Percentiles rank a stretch among this genome's conserved stretches.
Evolutionary conservation across 1,140 invertebrate genomes (phyloP).

Genomic region (Achatina immaculata): DNA sequence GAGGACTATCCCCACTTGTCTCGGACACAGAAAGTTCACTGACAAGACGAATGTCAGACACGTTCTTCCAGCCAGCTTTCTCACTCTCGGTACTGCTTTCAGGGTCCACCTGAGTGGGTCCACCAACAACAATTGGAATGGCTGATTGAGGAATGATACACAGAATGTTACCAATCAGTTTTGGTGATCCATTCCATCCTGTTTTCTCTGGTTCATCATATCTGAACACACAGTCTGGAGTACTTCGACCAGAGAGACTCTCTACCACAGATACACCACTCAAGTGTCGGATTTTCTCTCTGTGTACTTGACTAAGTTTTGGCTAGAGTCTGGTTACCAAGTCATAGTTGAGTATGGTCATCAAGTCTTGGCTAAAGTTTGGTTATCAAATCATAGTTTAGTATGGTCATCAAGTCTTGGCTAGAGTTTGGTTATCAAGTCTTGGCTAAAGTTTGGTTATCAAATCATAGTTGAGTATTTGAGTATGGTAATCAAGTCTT

Average conservation of each 20-base stretch:
- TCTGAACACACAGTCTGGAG: slow-evolving; percentile 4
- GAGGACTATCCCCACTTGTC: neutral
- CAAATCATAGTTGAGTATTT: no score
- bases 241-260: slow-evolving; percentile 20
- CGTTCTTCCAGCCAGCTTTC: neutral
- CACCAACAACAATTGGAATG: neutral
- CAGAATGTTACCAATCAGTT: slow-evolving; percentile 29
- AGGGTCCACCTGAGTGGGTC: neutral
- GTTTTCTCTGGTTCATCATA: neutral
- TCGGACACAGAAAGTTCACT: neutral
- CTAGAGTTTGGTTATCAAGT: no score
- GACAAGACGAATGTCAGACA: neutral
- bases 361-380: no score
- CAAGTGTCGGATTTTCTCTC: slow-evolving; percentile 25
- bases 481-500: no score
- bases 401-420: no score
- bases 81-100: neutral
- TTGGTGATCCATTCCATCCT: slow-evolving; percentile 22
- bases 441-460: no score
- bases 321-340: no score
- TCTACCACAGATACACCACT: slow-evolving; percentile 28
- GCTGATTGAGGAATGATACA: slow-evolving; percentile 30
- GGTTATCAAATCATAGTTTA: no score
- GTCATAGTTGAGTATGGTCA: no score
- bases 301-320: no score